These are phyloP conservation scores for Actinopyga echinites DNA, from an alignment of 53 echinoderm and acorn worm genomes.

Conservation along the genomic window DNA sequence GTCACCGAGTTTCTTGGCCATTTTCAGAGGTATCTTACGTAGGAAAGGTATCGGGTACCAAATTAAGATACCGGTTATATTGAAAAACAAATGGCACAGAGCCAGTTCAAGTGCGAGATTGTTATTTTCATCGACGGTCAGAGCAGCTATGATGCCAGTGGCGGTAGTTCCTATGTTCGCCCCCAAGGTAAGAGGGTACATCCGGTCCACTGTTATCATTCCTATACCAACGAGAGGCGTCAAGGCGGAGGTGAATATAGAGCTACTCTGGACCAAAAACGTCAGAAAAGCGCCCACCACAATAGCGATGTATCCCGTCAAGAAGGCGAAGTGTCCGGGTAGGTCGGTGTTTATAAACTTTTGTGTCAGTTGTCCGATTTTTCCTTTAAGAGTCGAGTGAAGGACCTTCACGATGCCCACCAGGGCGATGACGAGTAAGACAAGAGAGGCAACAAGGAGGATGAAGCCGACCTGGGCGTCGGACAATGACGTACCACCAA, in stretches of 20 bases:
- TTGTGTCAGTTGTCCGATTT: slow-evolving; percentile 66
- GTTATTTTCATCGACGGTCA: slow-evolving; percentile 65
- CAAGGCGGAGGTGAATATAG: slow-evolving; percentile 77
- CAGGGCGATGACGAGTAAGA: slow-evolving; percentile 61
- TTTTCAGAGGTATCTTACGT: slow-evolving; percentile 65
- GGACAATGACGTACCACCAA: slow-evolving; percentile 57
- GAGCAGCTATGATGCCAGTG: slow-evolving; percentile 72
- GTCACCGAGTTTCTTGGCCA: slow-evolving; percentile 91
- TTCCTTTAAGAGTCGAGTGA: slow-evolving; percentile 73
- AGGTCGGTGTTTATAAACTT: slow-evolving; percentile 71
- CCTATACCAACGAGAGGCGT: slow-evolving; percentile 78
- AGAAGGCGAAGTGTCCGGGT: slow-evolving; percentile 56
- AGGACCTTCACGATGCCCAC: slow-evolving; percentile 73
- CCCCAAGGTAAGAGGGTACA: slow-evolving; percentile 78
- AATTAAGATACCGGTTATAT: slow-evolving; percentile 68
- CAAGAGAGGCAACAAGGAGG: slow-evolving; percentile 59
- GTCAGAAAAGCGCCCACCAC: slow-evolving; percentile 67
- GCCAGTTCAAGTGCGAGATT: slow-evolving; percentile 70
- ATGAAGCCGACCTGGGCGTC: slow-evolving; percentile 68
- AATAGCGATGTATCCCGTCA: slow-evolving; percentile 74
- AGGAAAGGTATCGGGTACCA: slow-evolving; percentile 80
- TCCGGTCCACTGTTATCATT: slow-evolving; percentile 69
- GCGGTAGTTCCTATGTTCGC: slow-evolving; percentile 87
- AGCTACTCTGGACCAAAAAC: slow-evolving; percentile 81
- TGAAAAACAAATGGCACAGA: slow-evolving; percentile 77